Evolutionary conservation across 2,113 vertebrate species (phyloP), one percentile per base, ranked within the genome.

Genomic region (Plestiodon gilberti): DNA sequence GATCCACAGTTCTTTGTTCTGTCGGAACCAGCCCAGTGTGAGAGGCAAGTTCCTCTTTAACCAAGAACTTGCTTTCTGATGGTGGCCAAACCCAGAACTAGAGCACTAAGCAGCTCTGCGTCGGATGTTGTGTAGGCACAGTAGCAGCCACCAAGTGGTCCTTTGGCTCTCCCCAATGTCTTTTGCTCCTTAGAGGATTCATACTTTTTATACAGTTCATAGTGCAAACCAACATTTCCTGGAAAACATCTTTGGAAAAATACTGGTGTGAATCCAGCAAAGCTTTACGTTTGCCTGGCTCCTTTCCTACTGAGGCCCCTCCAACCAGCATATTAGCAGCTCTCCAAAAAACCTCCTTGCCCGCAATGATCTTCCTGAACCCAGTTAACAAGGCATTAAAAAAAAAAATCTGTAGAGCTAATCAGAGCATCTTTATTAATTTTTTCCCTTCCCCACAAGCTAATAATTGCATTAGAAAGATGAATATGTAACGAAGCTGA

Each of bases 391-490:
- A 87, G 87, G 91, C 88, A 59, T 15, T 52, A 38, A 65, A 43
- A 64, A 33, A 73, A 81, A 91, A 94, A 87, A 87, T 90, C 93
- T 95, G 94, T 91, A 95, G 94, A 95, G 94, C 95, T 96, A 96
- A 96, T 96, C 95, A 96, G 95, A 94, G 91, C 94, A 93, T 94
- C 94, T 93, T 90, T 94, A 91, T 90, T 87, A 87, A 87, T 81
- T 87, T 81, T 92, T 92, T 89, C 92, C 92, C 93, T 93, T 93
- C 93, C 94, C 96, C 94, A 92, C 95, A 95, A 94, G 93, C 94
- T 92, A 93, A 94, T 96, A 95, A 96, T 94, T 96, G 94, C 94
- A 96, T 95, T 95, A 95, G 95, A 95, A 96, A 95, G 95, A 95
- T 95, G 93, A 95, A 95, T 95, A 95, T 93, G 93, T 95, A 96